Percentiles rank a stretch among this genome's conserved stretches.
phyloP scores from a whole-genome alignment of 2,113 vertebrate species.

The Hymenochirus boettgeri region DNA sequence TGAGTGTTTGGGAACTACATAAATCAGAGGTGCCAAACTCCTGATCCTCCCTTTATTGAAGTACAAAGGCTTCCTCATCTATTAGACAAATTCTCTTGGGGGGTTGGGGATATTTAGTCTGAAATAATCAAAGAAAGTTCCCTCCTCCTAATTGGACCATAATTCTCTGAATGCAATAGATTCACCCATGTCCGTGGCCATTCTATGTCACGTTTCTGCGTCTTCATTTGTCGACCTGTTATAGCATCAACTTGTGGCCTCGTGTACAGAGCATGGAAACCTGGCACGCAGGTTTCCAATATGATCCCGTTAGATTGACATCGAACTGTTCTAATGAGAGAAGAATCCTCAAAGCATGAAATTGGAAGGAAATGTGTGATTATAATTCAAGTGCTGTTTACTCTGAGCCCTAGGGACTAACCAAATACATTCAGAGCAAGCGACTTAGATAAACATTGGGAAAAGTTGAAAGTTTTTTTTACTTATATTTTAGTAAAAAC shows the following conservation, averaged over 20 bases:
- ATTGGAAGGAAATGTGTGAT: constrained; percentile 81
- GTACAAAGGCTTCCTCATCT: too few species aligned
- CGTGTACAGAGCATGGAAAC: constrained; percentile 46
- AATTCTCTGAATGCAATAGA: too few species aligned
- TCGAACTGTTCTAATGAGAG: constrained; percentile 73
- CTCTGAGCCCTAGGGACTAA: constrained; percentile 63
- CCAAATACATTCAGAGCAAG: constrained; percentile 59
- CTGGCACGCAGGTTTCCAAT: constrained; percentile 61
- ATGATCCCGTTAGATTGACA: constrained; percentile 68
- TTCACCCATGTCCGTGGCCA: too few species aligned
- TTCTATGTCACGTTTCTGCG: too few species aligned
- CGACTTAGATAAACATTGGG: constrained; percentile 58
- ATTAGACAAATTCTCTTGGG: too few species aligned
- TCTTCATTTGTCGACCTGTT: constrained; percentile 30
- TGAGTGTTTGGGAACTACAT: too few species aligned
- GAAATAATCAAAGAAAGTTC: too few species aligned
- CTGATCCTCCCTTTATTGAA: too few species aligned
- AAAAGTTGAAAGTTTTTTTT: not conserved
- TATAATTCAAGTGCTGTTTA: constrained; percentile 79
- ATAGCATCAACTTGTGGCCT: constrained; percentile 38
- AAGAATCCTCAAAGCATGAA: constrained; percentile 78
- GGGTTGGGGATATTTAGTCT: too few species aligned
- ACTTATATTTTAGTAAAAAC: too few species aligned
- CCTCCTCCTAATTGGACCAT: too few species aligned
- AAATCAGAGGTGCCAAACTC: too few species aligned